phyloP scores from a whole-genome alignment of 2,888 invertebrate species.

The Cheiracanthium punctorium region DNA sequence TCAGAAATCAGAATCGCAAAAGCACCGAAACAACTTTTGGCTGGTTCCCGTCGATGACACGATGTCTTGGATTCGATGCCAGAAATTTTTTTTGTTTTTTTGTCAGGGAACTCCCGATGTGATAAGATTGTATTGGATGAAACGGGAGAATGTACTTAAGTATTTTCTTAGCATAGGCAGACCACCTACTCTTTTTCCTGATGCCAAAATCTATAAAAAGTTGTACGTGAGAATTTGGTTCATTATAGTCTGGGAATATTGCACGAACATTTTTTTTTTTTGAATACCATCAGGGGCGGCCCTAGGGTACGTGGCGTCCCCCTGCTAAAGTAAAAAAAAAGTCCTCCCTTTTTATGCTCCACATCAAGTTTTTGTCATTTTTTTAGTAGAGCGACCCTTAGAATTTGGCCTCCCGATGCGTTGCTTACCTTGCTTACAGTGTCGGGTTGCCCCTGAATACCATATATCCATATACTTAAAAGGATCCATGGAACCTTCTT shows the following conservation, averaged over 20 bases:
- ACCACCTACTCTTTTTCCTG: not conserved
- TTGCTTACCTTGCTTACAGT: too few relatives aligned
- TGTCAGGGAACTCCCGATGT: not conserved
- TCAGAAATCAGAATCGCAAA: constrained; percentile 6
- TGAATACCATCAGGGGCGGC: too few relatives aligned
- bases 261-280: too few relatives aligned
- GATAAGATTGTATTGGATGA: constrained; percentile 7
- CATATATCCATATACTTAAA: too few relatives aligned
- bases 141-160: not conserved
- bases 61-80: not conserved
- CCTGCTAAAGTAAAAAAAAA: too few relatives aligned
- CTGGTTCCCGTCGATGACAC: not conserved
- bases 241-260: not conserved
- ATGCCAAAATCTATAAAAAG: not conserved
- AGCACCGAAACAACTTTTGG: not conserved
- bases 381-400: too few relatives aligned
- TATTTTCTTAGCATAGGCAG: not conserved
- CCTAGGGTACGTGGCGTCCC: too few relatives aligned
- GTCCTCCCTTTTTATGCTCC: too few relatives aligned
- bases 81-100: not conserved
- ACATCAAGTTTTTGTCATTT: too few relatives aligned
- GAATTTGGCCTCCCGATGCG: too few relatives aligned
- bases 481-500: too few relatives aligned
- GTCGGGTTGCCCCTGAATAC: too few relatives aligned
- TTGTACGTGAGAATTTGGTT: not conserved